phyloP scores from a whole-genome alignment of 2,888 invertebrate species.

The Leptopilina drosophilae region DNA sequence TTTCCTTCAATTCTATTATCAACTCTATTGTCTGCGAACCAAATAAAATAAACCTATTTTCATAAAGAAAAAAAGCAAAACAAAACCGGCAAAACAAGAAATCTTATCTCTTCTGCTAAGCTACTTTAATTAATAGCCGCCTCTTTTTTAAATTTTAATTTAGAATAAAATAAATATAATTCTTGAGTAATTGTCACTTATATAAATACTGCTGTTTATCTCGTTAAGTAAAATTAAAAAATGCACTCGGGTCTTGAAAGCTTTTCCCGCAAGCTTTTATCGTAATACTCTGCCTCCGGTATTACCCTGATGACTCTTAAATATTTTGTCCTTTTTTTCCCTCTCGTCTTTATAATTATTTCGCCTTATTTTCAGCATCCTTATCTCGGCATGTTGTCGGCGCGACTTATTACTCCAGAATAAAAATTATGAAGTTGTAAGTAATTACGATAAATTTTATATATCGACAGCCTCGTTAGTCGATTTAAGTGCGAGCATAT shows the following conservation, averaged over 20 bases:
- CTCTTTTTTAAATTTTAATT: too few relatives aligned
- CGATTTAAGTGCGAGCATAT: background rate
- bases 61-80: too few relatives aligned
- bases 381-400: constrained; percentile 9
- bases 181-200: background rate
- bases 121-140: too few relatives aligned
- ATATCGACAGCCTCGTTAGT: constrained; percentile 25
- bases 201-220: background rate
- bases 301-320: constrained; percentile 24
- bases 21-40: too few relatives aligned
- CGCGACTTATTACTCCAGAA: constrained; percentile 27
- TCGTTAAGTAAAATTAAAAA: constrained; percentile 1
- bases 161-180: too few relatives aligned
- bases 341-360: background rate
- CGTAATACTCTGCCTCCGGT: constrained; percentile 10
- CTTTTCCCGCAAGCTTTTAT: constrained; percentile 33
- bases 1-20: too few relatives aligned
- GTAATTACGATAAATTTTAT: constrained; percentile 36
- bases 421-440: constrained; percentile 28
- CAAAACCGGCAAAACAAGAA: too few relatives aligned
- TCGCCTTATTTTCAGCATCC: constrained; percentile 1
- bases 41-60: too few relatives aligned
- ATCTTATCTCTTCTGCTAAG: too few relatives aligned
- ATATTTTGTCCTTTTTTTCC: too few relatives aligned
- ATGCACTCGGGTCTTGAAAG: constrained; percentile 23